phyloP scores from a whole-genome alignment of 2,888 invertebrate genomes.

The Metacarcinus magister region DNA sequence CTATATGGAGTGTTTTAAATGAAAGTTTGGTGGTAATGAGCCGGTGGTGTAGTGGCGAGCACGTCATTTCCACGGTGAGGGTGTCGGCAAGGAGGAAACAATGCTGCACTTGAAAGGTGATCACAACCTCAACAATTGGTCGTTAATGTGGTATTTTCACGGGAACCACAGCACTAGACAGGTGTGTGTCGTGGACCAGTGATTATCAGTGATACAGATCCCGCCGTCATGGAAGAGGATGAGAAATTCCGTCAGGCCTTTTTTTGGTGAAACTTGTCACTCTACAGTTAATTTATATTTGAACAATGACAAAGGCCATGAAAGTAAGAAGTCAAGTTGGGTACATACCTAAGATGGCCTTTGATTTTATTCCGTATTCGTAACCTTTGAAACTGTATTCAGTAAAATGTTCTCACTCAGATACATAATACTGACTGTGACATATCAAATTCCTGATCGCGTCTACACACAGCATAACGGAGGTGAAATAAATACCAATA shows the following conservation, averaged over 20 bases:
- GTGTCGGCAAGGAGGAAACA: background rate
- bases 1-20: background rate
- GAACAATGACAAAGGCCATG: background rate
- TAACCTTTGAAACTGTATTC: background rate
- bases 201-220: background rate
- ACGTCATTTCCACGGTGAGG: too few relatives aligned
- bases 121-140: background rate
- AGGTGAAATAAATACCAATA: background rate
- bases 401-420: background rate
- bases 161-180: background rate
- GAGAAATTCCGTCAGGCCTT: background rate
- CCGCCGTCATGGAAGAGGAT: background rate
- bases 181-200: background rate
- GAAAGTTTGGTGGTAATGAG: background rate
- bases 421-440: background rate
- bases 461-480: background rate
- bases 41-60: background rate
- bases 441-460: background rate
- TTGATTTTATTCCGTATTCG: background rate
- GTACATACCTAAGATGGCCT: background rate
- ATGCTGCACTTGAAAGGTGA: background rate
- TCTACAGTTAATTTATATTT: background rate
- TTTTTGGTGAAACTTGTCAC: background rate
- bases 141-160: background rate
- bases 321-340: background rate